Conservation (phyloP, 2,888 invertebrate genomes). For the Allacma fusca region DNA sequence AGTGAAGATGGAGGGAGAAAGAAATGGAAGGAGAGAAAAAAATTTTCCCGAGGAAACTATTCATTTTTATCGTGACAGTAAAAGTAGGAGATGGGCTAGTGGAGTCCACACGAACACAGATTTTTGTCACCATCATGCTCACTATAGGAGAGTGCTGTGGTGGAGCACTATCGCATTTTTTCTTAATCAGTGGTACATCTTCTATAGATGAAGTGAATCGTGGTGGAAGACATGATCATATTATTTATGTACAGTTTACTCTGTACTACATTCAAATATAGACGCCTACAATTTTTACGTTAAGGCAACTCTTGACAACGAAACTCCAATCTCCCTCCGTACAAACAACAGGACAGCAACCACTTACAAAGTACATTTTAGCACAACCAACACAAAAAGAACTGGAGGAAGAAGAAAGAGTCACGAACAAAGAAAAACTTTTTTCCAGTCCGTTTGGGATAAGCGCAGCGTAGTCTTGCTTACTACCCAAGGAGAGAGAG, state of each 20-base stretch:
- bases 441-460: not conserved
- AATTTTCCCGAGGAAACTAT: not conserved
- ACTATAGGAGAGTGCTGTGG: not conserved
- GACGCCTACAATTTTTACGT: slow-evolving; percentile 20
- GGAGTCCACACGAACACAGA: not conserved
- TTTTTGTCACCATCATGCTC: not conserved
- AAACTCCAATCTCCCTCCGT: not conserved
- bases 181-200: slow-evolving; percentile 11
- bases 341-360: slow-evolving; percentile 13
- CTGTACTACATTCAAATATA: slow-evolving; percentile 1
- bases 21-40: not conserved
- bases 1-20: not conserved
- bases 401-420: not conserved
- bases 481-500: not conserved
- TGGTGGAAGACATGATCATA: slow-evolving; percentile 19
- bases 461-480: not conserved
- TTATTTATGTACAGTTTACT: slow-evolving; percentile 10
- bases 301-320: slow-evolving; percentile 29
- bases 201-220: slow-evolving; percentile 12
- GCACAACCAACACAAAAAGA: not conserved
- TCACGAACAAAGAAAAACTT: slow-evolving; percentile 7
- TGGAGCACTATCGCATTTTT: slow-evolving; percentile 8
- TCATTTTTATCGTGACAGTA: slow-evolving; percentile 5
- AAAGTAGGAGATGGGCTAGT: not conserved
- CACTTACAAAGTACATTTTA: slow-evolving; percentile 7